Conservation (phyloP, 1,140 invertebrate species). For the Pseudomyrmex cubaensis region DNA sequence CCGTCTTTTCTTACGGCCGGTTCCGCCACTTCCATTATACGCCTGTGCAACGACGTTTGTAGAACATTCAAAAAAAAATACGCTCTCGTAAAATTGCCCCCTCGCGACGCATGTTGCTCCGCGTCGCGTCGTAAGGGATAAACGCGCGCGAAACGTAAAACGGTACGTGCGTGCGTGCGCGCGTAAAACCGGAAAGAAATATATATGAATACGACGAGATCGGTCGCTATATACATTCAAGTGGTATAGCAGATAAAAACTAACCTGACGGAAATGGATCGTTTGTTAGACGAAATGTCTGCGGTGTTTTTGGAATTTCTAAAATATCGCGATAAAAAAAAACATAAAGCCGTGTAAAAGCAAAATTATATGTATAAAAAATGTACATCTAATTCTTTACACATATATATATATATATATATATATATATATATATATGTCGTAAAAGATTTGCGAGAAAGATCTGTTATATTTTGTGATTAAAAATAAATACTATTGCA, state of each 20-base stretch:
- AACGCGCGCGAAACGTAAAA: slow-evolving; percentile 41
- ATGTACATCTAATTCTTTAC: too few species aligned
- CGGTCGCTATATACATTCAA: background rate
- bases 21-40: slow-evolving; percentile 28
- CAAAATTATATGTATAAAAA: too few species aligned
- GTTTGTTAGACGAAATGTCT: background rate
- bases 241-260: background rate
- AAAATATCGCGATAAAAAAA: slow-evolving; percentile 4
- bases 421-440: too few species aligned
- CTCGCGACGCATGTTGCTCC: slow-evolving; percentile 50
- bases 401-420: too few species aligned
- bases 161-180: slow-evolving; percentile 46
- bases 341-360: background rate
- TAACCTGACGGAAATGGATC: background rate
- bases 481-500: too few species aligned
- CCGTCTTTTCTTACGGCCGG: slow-evolving; percentile 15
- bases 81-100: slow-evolving; percentile 54
- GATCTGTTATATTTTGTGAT: too few species aligned
- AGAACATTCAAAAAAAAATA: slow-evolving; percentile 49
- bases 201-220: background rate
- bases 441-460: too few species aligned
- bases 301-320: slow-evolving; percentile 25
- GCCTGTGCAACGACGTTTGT: slow-evolving; percentile 32
- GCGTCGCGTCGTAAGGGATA: slow-evolving; percentile 28
- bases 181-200: slow-evolving; percentile 40